phyloP scores from a whole-genome alignment of 2,113 vertebrate genomes.

The Typhlomys cinereus region DNA sequence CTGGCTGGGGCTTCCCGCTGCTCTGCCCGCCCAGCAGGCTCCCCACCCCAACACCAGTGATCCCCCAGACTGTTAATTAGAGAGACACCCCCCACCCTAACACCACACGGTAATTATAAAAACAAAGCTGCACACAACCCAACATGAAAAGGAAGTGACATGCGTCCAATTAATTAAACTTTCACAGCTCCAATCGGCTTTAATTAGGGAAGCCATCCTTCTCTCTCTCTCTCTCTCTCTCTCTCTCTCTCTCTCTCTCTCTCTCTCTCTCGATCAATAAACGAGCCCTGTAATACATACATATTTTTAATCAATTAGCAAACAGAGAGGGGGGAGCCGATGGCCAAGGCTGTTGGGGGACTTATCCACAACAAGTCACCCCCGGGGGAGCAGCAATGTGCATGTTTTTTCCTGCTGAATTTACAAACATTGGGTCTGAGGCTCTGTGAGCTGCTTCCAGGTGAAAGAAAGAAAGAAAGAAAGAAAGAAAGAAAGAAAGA shows the following conservation, averaged over 20 bases:
- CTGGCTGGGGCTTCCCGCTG: conserved; percentile 51
- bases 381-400: background rate
- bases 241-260: too few species aligned
- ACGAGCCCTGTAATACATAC: conserved; percentile 73
- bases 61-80: conserved; percentile 82
- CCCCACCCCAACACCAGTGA: conserved; percentile 69
- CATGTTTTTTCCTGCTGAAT: background rate
- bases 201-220: conserved; percentile 79
- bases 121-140: conserved; percentile 74
- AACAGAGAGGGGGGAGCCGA: background rate
- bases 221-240: too few species aligned
- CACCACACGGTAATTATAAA: conserved; percentile 76
- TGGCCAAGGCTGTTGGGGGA: background rate
- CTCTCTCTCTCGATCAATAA: conserved; percentile 74
- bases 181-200: conserved; percentile 77
- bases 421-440: background rate
- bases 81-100: conserved; percentile 71
- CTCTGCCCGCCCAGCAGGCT: conserved; percentile 71
- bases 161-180: conserved; percentile 77
- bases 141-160: conserved; percentile 81
- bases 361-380: background rate
- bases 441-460: background rate
- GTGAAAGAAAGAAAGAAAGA: too few species aligned
- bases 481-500: too few species aligned
- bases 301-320: conserved; percentile 74